phyloP scores from a whole-genome alignment of 2,888 invertebrate species.

The Nezara viridula region DNA sequence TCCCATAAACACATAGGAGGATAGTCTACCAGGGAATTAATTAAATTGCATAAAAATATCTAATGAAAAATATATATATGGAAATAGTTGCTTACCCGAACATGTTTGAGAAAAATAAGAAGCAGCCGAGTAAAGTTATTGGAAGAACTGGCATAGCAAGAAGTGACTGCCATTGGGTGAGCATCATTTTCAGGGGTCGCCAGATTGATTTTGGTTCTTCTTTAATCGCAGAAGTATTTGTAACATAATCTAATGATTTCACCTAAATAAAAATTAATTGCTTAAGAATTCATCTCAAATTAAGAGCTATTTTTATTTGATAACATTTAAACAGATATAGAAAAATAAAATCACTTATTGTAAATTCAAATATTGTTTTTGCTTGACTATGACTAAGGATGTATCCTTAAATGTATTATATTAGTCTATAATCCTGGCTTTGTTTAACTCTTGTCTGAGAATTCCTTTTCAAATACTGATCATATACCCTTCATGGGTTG shows the following conservation, averaged over 20 bases:
- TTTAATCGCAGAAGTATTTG: conserved; percentile 60
- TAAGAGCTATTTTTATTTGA: background rate
- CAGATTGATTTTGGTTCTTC: conserved; percentile 60
- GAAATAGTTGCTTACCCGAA: conserved; percentile 73
- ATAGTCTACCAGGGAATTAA: too few species aligned
- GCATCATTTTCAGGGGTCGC: conserved; percentile 58
- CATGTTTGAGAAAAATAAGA: conserved; percentile 78
- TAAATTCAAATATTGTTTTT: too few species aligned
- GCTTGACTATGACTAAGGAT: too few species aligned
- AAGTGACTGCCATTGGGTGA: conserved; percentile 72
- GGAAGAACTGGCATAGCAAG: conserved; percentile 73
- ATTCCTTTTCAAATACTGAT: background rate
- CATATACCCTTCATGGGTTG: background rate
- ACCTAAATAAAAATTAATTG: conserved; percentile 58
- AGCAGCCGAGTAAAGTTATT: conserved; percentile 74
- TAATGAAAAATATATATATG: background rate
- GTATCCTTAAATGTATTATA: too few species aligned
- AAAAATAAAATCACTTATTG: too few species aligned
- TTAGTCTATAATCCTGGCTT: too few species aligned
- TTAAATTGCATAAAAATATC: background rate
- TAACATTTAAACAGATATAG: background rate
- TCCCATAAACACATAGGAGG: too few species aligned
- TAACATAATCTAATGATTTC: conserved; percentile 60
- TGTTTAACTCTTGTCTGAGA: too few species aligned
- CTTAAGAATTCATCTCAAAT: background rate